These are phyloP conservation scores for Phrynocephalus forsythii DNA, from an alignment of 2,797 vertebrate genomes.

Conservation along the genomic window DNA sequence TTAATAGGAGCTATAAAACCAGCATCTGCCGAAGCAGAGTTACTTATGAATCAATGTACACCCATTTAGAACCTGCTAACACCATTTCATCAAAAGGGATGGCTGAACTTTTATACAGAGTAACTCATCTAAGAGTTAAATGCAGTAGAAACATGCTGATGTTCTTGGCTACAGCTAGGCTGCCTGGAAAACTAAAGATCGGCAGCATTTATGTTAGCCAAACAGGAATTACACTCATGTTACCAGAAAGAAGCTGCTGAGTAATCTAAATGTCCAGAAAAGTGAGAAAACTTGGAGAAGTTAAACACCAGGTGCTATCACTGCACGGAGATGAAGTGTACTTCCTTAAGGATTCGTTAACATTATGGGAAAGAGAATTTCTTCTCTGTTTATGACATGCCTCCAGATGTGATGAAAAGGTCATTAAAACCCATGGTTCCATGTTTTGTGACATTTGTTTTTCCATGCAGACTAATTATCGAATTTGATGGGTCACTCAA, in stretches of 20 bases:
- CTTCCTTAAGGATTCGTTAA: not conserved
- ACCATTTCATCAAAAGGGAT: not conserved
- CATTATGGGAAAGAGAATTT: not conserved
- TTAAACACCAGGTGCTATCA: not conserved
- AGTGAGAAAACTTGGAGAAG: not conserved
- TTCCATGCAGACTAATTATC: not conserved
- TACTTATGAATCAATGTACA: not conserved
- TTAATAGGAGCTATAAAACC: no score
- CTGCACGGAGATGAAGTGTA: not conserved
- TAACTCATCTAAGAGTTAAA: not conserved
- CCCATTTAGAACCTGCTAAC: not conserved
- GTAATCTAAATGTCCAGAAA: not conserved
- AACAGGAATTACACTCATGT: not conserved
- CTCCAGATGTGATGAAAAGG: not conserved
- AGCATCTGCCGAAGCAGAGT: not conserved
- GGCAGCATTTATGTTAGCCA: no score
- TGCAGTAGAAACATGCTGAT: not conserved
- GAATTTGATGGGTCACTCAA: not conserved
- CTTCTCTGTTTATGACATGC: not conserved
- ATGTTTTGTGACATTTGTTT: not conserved
- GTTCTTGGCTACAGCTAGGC: no score
- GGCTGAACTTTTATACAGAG: no score
- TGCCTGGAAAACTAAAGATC: no score
- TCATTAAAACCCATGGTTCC: not conserved
- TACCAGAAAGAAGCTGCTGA: not conserved